Conservation (phyloP, 1,140 invertebrate species). For the Kradibia gibbosae region DNA sequence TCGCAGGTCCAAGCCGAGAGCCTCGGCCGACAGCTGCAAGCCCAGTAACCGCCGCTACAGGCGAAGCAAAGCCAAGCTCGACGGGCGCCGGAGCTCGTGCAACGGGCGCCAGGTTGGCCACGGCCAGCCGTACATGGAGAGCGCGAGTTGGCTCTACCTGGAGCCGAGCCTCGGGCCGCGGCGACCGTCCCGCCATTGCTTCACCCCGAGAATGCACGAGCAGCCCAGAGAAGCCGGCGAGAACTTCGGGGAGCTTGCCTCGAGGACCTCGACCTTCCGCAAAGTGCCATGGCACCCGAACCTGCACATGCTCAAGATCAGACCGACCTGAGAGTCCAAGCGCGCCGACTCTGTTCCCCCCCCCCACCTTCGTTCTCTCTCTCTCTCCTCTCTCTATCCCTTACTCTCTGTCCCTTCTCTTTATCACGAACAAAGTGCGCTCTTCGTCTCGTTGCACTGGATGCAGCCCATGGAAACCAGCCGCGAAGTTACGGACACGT, state of each 20-base stretch:
- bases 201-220: neutral
- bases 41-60: neutral
- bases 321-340: slow-evolving; percentile 54
- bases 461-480: too few relatives aligned
- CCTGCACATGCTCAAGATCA: slow-evolving; percentile 72
- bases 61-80: neutral
- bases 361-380: neutral
- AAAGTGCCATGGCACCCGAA: slow-evolving; percentile 74
- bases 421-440: too few relatives aligned
- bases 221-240: neutral
- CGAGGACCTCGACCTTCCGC: slow-evolving; percentile 65
- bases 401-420: too few relatives aligned
- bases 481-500: too few relatives aligned
- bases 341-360: too few relatives aligned
- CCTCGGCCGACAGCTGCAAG: slow-evolving; percentile 9
- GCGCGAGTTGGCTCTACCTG: slow-evolving; percentile 64
- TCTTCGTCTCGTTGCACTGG: too few relatives aligned
- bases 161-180: slow-evolving; percentile 54
- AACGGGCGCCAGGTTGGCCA: neutral
- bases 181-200: neutral
- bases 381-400: too few relatives aligned
- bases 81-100: neutral
- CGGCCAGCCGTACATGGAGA: slow-evolving; percentile 57
- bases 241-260: neutral
- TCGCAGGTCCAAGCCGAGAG: slow-evolving; percentile 25